Evolutionary conservation across 2,113 vertebrate genomes (phyloP).

Genomic region (Prietella phreatophila): DNA sequence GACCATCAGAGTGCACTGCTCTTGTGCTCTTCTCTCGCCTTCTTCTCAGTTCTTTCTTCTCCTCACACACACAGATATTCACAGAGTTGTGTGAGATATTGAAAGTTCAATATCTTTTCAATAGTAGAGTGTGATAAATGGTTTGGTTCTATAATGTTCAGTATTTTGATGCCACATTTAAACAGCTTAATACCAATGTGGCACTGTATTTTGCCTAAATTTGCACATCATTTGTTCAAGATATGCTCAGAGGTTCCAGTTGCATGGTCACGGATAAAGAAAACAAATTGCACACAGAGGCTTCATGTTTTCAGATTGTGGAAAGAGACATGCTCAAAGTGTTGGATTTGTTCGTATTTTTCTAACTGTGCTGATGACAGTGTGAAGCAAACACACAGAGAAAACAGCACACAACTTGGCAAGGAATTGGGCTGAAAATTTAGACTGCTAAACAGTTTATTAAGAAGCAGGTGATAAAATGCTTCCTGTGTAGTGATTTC

Average conservation of each 20-base stretch:
- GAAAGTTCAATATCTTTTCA: neutral
- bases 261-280: neutral
- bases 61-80: neutral
- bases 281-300: neutral
- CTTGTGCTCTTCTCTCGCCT: slow-evolving; percentile 25
- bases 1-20: neutral
- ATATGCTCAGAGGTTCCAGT: neutral
- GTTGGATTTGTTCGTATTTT: neutral
- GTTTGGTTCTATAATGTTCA: neutral
- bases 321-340: neutral
- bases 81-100: slow-evolving; percentile 9
- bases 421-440: neutral
- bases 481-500: neutral
- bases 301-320: neutral
- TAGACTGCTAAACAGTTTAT: neutral
- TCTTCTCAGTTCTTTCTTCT: neutral
- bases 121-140: neutral
- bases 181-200: neutral
- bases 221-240: neutral
- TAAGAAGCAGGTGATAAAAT: neutral
- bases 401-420: neutral
- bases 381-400: neutral
- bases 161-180: neutral
- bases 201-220: neutral
- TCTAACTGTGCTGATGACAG: neutral